A percentile compares a stretch with the other conserved stretches of the same genome.
These are phyloP conservation scores for Muschampia plurimacula DNA, from an alignment of 2,888 invertebrate species.

Conservation along the genomic window DNA sequence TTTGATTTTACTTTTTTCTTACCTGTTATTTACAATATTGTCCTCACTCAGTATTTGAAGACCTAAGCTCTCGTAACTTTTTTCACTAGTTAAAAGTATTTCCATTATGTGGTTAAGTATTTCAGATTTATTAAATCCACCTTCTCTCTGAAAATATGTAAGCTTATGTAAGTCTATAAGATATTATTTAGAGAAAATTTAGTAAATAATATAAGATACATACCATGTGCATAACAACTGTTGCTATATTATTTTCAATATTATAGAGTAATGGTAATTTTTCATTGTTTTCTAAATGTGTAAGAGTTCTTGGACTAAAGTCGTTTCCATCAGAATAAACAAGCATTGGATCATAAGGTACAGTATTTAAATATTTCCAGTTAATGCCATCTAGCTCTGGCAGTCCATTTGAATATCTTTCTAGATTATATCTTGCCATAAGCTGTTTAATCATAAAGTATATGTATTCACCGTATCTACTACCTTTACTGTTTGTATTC, in stretches of 20 bases:
- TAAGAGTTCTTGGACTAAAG: conserved; percentile 83
- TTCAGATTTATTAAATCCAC: conserved; percentile 70
- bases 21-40: conserved; percentile 55
- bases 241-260: conserved; percentile 67
- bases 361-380: conserved; percentile 76
- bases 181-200: not conserved
- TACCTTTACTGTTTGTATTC: conserved; percentile 54
- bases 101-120: conserved; percentile 75
- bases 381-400: conserved; percentile 84
- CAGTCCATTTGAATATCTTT: conserved; percentile 88
- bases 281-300: conserved; percentile 65
- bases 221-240: conserved; percentile 69
- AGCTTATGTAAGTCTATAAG: conserved; percentile 32
- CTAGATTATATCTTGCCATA: conserved; percentile 89
- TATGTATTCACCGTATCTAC: conserved; percentile 86
- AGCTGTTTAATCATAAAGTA: conserved; percentile 88
- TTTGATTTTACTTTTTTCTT: conserved; percentile 34
- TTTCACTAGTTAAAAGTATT: conserved; percentile 67
- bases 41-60: conserved; percentile 60
- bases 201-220: conserved; percentile 38
- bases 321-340: conserved; percentile 87
- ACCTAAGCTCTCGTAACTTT: conserved; percentile 70
- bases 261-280: conserved; percentile 60
- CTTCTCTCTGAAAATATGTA: conserved; percentile 65
- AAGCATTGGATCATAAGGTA: conserved; percentile 86